Conservation (phyloP, 1,140 invertebrate species). For the Dreissena rostriformis region DNA sequence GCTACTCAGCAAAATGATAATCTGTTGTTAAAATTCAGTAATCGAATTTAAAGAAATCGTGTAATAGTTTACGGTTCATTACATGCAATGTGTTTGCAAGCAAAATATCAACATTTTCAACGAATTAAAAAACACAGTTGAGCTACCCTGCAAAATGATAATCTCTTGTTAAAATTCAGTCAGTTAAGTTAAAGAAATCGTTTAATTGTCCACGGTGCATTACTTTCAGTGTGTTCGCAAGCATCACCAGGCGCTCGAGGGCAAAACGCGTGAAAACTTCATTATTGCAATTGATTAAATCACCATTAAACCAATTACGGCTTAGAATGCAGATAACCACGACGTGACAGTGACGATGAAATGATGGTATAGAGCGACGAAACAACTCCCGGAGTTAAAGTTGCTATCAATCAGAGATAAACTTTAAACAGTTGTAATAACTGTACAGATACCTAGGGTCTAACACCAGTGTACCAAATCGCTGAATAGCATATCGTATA, state of each 20-base stretch:
- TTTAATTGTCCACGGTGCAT: conserved; percentile 32
- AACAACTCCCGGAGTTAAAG: no score
- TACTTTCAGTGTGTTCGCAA: conserved; percentile 23
- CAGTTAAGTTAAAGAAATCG: conserved; percentile 29
- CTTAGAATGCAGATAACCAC: conserved; percentile 25
- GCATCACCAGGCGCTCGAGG: neutral
- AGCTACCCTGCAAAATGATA: neutral
- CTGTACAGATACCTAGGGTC: no score
- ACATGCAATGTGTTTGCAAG: no score
- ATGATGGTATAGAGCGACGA: conserved; percentile 16
- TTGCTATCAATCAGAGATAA: no score
- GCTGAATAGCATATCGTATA: no score
- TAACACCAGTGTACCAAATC: no score
- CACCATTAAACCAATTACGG: conserved; percentile 50
- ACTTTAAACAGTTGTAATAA: no score
- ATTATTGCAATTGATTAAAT: conserved; percentile 36
- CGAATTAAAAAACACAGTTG: neutral
- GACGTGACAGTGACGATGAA: conserved; percentile 22
- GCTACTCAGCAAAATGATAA: no score
- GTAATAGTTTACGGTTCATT: no score
- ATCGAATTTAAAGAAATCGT: no score
- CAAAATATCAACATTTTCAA: no score
- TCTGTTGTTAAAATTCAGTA: no score
- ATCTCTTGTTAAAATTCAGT: conserved; percentile 6
- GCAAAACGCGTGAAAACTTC: conserved; percentile 15